Conservation (phyloP, 2,113 vertebrate genomes). For the Nyctibius bracteatus region DNA sequence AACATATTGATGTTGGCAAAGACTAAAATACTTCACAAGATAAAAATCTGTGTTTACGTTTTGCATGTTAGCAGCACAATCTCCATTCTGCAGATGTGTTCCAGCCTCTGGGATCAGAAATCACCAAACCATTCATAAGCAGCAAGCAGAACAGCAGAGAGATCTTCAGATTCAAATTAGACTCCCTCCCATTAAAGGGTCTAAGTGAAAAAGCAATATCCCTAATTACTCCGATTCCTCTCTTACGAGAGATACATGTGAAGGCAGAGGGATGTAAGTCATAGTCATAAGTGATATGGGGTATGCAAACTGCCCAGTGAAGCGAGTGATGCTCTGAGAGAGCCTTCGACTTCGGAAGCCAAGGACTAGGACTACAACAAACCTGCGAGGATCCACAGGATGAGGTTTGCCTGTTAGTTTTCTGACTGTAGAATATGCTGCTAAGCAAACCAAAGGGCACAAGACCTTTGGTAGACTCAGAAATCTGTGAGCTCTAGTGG, state of each 20-base stretch:
- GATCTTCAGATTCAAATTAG: not conserved
- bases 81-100: not conserved
- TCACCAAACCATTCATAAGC: not conserved
- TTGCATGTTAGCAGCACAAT: not conserved
- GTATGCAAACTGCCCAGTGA: not conserved
- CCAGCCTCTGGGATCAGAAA: not conserved
- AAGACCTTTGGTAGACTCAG: not conserved
- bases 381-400: not conserved
- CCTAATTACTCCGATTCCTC: not conserved
- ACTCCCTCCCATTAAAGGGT: not conserved
- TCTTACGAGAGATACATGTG: rapidly evolving
- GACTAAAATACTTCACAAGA: not conserved
- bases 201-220: not conserved
- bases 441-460: not conserved
- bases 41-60: not conserved
- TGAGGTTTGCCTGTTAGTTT: not conserved
- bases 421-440: not conserved
- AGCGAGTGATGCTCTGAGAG: not conserved
- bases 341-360: not conserved
- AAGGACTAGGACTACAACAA: not conserved
- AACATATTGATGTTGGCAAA: not conserved
- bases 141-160: not conserved
- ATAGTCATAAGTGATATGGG: not conserved
- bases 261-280: not conserved
- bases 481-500: not conserved